A percentile compares a stretch with the other conserved stretches of the same genome.
phyloP scores from a whole-genome alignment of 2,113 vertebrate species.

The Coregonus clupeaformis region DNA sequence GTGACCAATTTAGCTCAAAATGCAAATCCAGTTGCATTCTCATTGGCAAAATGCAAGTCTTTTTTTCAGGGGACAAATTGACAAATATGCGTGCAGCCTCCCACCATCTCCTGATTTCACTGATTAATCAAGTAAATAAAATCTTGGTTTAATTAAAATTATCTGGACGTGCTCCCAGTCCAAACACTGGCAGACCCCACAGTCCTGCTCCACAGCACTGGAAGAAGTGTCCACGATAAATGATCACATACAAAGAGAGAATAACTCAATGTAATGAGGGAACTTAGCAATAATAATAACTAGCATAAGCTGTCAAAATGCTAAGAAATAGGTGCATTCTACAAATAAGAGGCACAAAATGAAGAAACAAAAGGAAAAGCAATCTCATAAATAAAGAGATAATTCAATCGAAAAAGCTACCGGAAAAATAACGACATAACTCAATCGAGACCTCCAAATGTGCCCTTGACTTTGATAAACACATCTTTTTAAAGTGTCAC shows the following conservation, averaged over 20 bases:
- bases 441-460: conserved; percentile 41
- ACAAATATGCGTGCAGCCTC: conserved; percentile 72
- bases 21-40: conserved; percentile 66
- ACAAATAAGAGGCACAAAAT: conserved; percentile 47
- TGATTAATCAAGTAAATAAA: conserved; percentile 76
- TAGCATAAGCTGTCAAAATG: conserved; percentile 65
- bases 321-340: conserved; percentile 49
- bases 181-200: conserved; percentile 64
- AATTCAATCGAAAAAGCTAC: conserved; percentile 38
- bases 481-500: conserved; percentile 59
- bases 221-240: conserved; percentile 65
- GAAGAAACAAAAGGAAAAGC: conserved; percentile 23
- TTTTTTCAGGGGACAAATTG: conserved; percentile 69
- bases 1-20: conserved; percentile 72
- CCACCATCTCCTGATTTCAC: conserved; percentile 67
- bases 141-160: conserved; percentile 74
- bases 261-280: conserved; percentile 70
- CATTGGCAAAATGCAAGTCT: conserved; percentile 53
- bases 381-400: conserved; percentile 54
- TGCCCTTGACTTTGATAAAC: conserved; percentile 65
- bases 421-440: conserved; percentile 32
- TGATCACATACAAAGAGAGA: conserved; percentile 58
- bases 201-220: conserved; percentile 40
- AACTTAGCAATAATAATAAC: conserved; percentile 66
- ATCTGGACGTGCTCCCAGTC: conserved; percentile 66